A percentile compares a stretch with the other conserved stretches of the same genome.
Evolutionary conservation across 2,113 vertebrate species (phyloP).

Genomic region (Phalacrocorax pelagicus): DNA sequence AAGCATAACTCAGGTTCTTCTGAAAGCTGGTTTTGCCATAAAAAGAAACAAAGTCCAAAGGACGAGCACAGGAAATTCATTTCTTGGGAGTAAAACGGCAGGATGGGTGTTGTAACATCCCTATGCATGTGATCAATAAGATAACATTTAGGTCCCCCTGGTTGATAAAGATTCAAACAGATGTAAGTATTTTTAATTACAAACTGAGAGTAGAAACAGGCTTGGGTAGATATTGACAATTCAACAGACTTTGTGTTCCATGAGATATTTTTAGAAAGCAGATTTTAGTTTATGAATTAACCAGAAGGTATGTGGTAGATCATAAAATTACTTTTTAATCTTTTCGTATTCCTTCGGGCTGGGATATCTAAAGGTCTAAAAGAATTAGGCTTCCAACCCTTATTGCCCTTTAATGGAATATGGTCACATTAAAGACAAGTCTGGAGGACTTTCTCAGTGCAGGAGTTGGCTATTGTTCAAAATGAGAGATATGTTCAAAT

Average conservation of each 20-base stretch:
- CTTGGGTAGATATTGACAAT: neutral
- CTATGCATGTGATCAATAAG: neutral
- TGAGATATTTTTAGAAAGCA: neutral
- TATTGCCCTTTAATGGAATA: neutral
- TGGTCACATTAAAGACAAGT: neutral
- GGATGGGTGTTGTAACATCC: neutral
- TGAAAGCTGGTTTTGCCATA: neutral
- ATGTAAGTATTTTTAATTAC: neutral
- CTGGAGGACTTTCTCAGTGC: neutral
- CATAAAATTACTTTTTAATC: neutral
- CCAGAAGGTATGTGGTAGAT: neutral
- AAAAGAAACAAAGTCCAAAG: neutral
- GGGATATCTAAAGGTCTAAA: neutral
- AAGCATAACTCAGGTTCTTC: neutral
- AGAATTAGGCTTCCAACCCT: neutral
- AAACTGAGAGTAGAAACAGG: neutral
- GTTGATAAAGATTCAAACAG: neutral
- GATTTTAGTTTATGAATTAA: neutral
- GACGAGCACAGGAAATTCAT: neutral
- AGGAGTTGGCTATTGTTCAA: neutral
- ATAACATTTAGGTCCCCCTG: neutral
- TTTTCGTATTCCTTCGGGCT: neutral
- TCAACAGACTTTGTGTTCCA: neutral
- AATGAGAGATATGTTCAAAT: neutral
- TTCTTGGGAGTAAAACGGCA: neutral